Base-by-base conservation (phyloP, 1,140 invertebrate species). In the Drosophila murphyi region DNA sequence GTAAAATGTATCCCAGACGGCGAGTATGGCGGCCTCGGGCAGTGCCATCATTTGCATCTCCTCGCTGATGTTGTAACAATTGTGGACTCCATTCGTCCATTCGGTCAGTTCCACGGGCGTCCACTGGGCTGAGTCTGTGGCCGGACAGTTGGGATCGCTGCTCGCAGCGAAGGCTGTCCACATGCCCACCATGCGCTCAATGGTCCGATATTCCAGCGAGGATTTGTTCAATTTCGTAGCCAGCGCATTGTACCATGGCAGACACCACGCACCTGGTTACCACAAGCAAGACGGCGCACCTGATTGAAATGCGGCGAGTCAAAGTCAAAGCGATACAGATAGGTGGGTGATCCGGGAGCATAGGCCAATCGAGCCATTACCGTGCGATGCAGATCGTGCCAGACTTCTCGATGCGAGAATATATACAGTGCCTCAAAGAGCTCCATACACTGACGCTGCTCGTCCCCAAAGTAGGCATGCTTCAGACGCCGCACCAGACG, bases 161-260 rank as follows among this genome's bases (percentile, higher is more conserved):
- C 45, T 88, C 20, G 80, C 81, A 0, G 93, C 93, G 67, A 93
- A 93, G 4, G 90, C 65, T 0, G 90, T 92, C 92, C 92, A 93
- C 79, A 94, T 90, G 79, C 90, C 74, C 0, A 87, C 69, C 80
- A 91, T 81, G 1, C 90, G 78, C 54, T 91, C 55, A 20, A 93
- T 93, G 10, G 91, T 81, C 55, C 61, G 80, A 37, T 91, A 92
- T 35, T 90, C 92, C 4, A 7, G 43, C 0, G 87, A 68, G 4
- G 73, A 71, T 10, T 79, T 77, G 2, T 50, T 55, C 20, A 88
- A 48, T 4, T 76, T 90, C 1, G 59, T 47, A 1, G 83, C 69
- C 5, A 77, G 55, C 4, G 77, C 10, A 64, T 72, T 78, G 68
- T 93, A 0, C 92, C 94, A 79, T 96, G 95, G 65, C 92, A 93